Base-by-base conservation (phyloP, 2,888 invertebrate species). In the Isotomurus palustris region DNA sequence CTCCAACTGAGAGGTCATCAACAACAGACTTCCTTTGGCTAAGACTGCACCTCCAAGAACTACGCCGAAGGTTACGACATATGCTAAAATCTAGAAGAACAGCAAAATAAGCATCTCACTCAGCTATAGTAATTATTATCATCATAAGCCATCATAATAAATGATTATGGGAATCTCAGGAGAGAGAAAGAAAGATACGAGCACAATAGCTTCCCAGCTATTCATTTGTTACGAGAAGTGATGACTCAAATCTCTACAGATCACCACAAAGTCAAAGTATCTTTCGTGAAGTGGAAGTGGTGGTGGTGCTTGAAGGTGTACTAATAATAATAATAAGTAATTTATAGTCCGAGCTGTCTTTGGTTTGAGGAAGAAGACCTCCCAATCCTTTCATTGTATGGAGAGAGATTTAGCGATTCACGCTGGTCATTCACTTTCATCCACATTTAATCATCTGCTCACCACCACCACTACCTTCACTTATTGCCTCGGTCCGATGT, bases 1-100 rank as follows among this genome's bases (percentile, higher is more conserved):
- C 74, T 83, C 83, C 63, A 92, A 79, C 77, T 92, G 91, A 70
- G 92, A 91, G 53, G 91, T 89, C 91, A 93, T 92, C 76, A 92
- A 89, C 66, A 93, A 82, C 62, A 92, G 81, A 59, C 88, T 86
- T 70, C 89, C 88, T 78, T 94, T 94, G 71, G 91, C 86, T 72
- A 91, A 80, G 59, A 92, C 91, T 40, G 91, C 91, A 53, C 88
- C 86, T 2, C 80, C 84, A 71, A 95, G 81, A 63, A 95, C 91
- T 72, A 90, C 83, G 45, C 87, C 75, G 76, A 93, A 93, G 58
- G 92, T 89, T 68, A 91, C 75, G 67, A 89, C 76, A 77, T 93
- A 94, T 27, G 91, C 89, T 71, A 89, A 74, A 35, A 67, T 53
- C 66, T 67, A 52, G 36, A 51, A 44, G 24, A 53, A 48, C 22